These are phyloP conservation scores for Procambarus virginalis DNA, from an alignment of 1,140 invertebrate species.

Conservation along the genomic window DNA sequence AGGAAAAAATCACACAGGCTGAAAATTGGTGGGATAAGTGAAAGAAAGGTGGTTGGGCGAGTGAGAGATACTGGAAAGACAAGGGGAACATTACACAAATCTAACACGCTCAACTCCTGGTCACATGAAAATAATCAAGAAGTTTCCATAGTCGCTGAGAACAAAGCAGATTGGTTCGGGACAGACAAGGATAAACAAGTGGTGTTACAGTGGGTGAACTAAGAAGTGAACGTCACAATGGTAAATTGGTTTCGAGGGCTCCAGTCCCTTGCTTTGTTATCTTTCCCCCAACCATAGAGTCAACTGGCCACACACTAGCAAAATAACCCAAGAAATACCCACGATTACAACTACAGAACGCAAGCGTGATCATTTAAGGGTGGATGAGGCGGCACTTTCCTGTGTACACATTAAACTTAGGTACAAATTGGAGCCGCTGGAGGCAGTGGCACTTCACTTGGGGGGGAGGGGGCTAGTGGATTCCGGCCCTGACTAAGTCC, in stretches of 20 bases:
- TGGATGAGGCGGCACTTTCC: conserved; percentile 52
- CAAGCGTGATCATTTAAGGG: conserved; percentile 48
- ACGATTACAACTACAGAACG: conserved; percentile 55
- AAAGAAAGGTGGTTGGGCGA: conserved; percentile 30
- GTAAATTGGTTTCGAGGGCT: conserved; percentile 48
- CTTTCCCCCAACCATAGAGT: conserved; percentile 47
- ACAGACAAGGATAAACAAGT: conserved; percentile 41
- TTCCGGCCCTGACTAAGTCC: conserved; percentile 59
- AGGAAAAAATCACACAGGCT: conserved; percentile 61
- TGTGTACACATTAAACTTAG: conserved; percentile 57
- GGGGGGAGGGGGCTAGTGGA: conserved; percentile 28
- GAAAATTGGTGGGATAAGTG: conserved; percentile 41
- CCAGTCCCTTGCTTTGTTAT: conserved; percentile 50
- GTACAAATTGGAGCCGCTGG: conserved; percentile 60
- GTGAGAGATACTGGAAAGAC: conserved; percentile 41
- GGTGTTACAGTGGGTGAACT: conserved; percentile 52
- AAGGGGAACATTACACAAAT: conserved; percentile 51
- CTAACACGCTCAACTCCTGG: conserved; percentile 32
- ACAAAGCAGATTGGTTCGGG: conserved; percentile 60
- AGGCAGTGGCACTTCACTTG: conserved; percentile 61
- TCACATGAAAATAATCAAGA: conserved; percentile 38
- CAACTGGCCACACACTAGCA: conserved; percentile 63
- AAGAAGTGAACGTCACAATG: conserved; percentile 41
- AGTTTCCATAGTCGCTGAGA: conserved; percentile 43
- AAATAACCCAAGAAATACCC: conserved; percentile 57